Base-by-base conservation (phyloP, 2,888 invertebrate genomes). In the Caenorhabditis imperialis region DNA sequence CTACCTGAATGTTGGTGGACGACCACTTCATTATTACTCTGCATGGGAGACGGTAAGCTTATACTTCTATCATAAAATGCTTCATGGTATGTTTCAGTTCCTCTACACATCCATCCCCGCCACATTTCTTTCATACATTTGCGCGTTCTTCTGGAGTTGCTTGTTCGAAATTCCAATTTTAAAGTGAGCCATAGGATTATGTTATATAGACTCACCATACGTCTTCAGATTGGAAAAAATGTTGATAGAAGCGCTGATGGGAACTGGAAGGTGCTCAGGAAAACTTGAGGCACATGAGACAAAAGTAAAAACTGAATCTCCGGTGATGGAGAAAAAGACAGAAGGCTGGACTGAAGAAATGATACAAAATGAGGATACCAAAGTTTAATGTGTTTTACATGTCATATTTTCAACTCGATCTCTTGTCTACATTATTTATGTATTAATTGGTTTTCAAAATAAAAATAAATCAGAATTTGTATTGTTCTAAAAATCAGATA, bases 101-200 rank as follows among this genome's bases (percentile, higher is more conserved):
- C 45, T 53, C 14, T 62, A 70, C 51, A 71, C 51, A 23, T 55
- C 65, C 0, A 61, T 79, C 4, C 73, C 79, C 1, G 60, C 67
- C 4, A 77, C 72, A 10, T 12, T 72, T n/a, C 40, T 77, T 0
- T 51, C 77, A 10, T 79, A 65, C 37, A n/a, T 69, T 22, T 58
- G 54, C 30, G 79, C 77, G 16, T 72, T 79, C 48, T 67, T 75
- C 38, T 79, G 79, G 79, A 79, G 79, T 55, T 72, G 71, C 20
- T 18, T 73, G 23, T 77, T 75, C 45, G 79, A 79, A 61, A 18
- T 79, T 35, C 69, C 75, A 1, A 72, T 67, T 8, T 42, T 69
- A 18, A 79, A 77, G 70, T 61, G 38, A 45, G 65, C 12, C 4
- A 40, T 22, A 16, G 14, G 16, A 60, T 10, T 10, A 22, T 8